phyloP scores from a whole-genome alignment of 1,140 invertebrate genomes.

The Pinna nobilis region DNA sequence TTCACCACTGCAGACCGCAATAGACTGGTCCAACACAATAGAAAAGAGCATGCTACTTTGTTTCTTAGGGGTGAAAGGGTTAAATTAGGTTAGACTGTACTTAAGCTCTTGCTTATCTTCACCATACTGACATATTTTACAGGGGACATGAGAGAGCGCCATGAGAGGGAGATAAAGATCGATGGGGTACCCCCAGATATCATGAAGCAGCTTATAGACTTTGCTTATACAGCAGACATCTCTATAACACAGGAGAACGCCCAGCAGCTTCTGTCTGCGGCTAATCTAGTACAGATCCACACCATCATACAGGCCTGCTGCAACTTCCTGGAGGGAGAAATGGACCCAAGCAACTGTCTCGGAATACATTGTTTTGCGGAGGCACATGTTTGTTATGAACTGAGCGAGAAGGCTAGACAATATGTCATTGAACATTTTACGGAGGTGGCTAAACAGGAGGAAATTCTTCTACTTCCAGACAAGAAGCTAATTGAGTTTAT shows the following conservation, averaged over 20 bases:
- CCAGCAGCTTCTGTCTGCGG: constrained; percentile 76
- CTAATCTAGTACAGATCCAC: constrained; percentile 77
- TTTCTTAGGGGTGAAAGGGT: too few species aligned
- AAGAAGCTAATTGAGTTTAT: constrained; percentile 76
- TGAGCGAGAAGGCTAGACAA: constrained; percentile 74
- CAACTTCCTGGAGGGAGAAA: constrained; percentile 76
- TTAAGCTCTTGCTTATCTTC: too few species aligned
- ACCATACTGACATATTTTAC: too few species aligned
- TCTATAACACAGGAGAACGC: constrained; percentile 77
- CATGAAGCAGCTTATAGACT: constrained; percentile 75
- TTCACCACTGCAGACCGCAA: too few species aligned
- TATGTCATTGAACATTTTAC: constrained; percentile 65
- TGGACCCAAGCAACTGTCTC: constrained; percentile 77
- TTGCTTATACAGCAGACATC: constrained; percentile 77
- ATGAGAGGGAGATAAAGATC: constrained; percentile 73
- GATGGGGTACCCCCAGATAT: constrained; percentile 76
- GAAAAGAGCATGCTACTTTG: too few species aligned
- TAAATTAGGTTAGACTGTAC: too few species aligned
- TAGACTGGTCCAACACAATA: too few species aligned
- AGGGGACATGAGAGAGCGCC: constrained; percentile 70
- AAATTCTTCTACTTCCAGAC: constrained; percentile 73
- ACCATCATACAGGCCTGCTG: constrained; percentile 78
- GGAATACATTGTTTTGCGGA: constrained; percentile 79
- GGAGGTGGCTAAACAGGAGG: constrained; percentile 72
- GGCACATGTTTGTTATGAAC: constrained; percentile 75